phyloP scores from a whole-genome alignment of 2,113 vertebrate genomes.

The Tauraco erythrolophus region DNA sequence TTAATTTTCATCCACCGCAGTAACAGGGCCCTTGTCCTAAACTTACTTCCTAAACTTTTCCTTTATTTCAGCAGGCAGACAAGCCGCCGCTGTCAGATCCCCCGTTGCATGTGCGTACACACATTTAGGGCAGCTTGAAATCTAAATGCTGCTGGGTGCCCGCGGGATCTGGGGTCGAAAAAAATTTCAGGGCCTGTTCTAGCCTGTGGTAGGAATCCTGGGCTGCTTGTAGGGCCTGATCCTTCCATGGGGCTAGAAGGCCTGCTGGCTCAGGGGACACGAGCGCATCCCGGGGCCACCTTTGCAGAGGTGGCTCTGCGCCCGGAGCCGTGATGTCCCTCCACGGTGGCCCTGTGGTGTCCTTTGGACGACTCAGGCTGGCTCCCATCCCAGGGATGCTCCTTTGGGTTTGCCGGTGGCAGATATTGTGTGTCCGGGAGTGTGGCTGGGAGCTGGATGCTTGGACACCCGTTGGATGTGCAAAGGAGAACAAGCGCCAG shows the following conservation, averaged over 20 bases:
- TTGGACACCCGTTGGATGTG: fast-evolving
- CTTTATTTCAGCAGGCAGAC: not conserved
- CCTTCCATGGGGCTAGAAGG: not conserved
- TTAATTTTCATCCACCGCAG: not conserved
- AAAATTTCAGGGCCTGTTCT: no score
- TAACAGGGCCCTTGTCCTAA: not conserved
- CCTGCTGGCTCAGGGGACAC: not conserved
- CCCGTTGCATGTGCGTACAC: not conserved
- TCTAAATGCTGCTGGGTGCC: not conserved
- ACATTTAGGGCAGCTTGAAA: not conserved
- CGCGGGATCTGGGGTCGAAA: fast-evolving
- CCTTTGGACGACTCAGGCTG: not conserved
- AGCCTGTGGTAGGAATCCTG: not conserved
- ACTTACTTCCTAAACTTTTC: not conserved
- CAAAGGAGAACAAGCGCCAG: fast-evolving
- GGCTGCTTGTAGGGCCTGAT: not conserved
- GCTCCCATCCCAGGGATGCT: not conserved
- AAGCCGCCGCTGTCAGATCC: not conserved
- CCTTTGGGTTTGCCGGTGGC: not conserved
- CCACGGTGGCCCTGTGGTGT: not conserved
- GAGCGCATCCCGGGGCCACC: not conserved
- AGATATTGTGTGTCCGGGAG: fast-evolving
- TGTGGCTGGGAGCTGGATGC: not conserved
- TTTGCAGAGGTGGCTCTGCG: not conserved
- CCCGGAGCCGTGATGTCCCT: not conserved